These are phyloP conservation scores for Cliona cf. orientalis DNA, from an alignment of 37 sponge, comb jelly and placozoan species.

Conservation along the genomic window DNA sequence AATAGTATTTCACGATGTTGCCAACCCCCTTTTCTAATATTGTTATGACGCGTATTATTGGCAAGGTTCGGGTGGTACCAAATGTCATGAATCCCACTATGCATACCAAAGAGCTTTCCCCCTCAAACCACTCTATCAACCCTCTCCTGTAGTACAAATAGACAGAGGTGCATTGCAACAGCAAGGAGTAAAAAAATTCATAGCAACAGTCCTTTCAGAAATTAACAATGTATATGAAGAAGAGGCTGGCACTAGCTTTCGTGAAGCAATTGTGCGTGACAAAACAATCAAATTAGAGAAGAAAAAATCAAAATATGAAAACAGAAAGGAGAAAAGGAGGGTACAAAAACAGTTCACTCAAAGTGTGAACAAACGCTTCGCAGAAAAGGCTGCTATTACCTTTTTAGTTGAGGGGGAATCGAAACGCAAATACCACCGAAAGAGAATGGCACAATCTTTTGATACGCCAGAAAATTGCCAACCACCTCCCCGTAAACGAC, in stretches of 20 bases:
- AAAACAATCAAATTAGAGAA: background rate
- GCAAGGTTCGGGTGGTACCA: too few species aligned
- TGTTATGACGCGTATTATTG: too few species aligned
- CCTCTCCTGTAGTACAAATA: background rate
- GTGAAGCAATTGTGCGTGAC: background rate
- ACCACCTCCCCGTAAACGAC: background rate
- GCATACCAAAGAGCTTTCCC: background rate
- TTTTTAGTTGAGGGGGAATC: background rate
- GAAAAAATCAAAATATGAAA: background rate
- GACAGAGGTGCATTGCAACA: background rate
- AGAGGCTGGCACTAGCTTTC: background rate
- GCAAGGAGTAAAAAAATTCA: background rate
- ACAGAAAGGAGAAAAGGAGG: background rate
- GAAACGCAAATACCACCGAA: background rate
- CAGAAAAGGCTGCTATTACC: background rate
- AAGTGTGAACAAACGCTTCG: background rate
- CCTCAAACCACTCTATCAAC: background rate
- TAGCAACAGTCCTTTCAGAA: background rate
- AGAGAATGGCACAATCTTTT: background rate
- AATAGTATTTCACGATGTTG: too few species aligned
- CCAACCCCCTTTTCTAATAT: too few species aligned
- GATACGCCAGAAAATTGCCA: background rate
- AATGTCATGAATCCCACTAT: background rate
- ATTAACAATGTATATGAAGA: background rate
- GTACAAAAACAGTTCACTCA: background rate